Base-by-base conservation (phyloP, 2,888 invertebrate species). In the Xylota segnis region DNA sequence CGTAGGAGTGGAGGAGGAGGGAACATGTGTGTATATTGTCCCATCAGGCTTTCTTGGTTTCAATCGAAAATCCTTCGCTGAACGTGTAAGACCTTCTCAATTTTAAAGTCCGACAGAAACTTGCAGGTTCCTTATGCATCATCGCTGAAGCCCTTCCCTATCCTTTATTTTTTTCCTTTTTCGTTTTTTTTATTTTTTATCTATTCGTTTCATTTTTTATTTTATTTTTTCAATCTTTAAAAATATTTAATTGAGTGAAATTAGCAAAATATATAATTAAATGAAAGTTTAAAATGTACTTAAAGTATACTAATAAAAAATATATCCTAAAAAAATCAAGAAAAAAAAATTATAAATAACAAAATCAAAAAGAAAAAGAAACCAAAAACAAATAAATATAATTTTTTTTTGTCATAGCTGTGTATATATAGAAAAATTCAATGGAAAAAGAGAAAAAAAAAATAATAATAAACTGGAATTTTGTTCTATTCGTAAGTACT, bases 401-500 rank as follows among this genome's bases (percentile, higher is more conserved):
- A 32, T 23, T 32, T 27, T 65, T 45, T 54, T 54, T 37, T 66
- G n/a, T 54, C 54, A 70, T 70, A 70, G 18, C 56, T 70, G 45
- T 70, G 70, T 70, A 70, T 56, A 70, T 70, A 70, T 56, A 56
- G 32, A n/a, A 54, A 68, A 54, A 43, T 18, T 43, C 29, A 37
- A 37, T 29, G 5, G 9, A 37, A 12, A 23, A 9, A 45, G 27
- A 75, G 34, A 43, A 14, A 47, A 27, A 32, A 14, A 16, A 5
- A 61, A 40, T n/a, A 61, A 52, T 43, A 43, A 6, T 50, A 63
- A 50, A 27, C 23, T n/a, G 23, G n/a, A 56, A 54, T 40, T 68
- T 59, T n/a, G 18, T 76, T 76, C 50, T 68, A 59, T 32, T 61
- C 45, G 70, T 77, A 77, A 77, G 77, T 61, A 70, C 16, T 32